Percentiles rank a stretch among this genome's conserved stretches.
These are phyloP conservation scores for Orius laevigatus DNA, from an alignment of 1,140 invertebrate species.

Conservation along the genomic window DNA sequence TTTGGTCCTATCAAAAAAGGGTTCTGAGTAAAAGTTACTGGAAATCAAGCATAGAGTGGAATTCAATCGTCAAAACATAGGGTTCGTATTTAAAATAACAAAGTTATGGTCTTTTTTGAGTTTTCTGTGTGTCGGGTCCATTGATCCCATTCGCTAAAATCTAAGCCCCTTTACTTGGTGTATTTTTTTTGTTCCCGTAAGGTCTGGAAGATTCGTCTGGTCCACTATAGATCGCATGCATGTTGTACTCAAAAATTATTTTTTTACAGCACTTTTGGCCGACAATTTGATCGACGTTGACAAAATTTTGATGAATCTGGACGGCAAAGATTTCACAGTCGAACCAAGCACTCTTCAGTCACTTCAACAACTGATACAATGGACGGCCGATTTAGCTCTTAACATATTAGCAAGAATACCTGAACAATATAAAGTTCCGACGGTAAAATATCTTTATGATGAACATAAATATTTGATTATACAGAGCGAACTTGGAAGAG, in stretches of 20 bases:
- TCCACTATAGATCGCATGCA: too few relatives aligned
- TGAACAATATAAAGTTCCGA: conserved; percentile 39
- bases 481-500: conserved; percentile 55
- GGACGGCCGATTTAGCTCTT: conserved; percentile 72
- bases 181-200: not conserved
- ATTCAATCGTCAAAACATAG: too few relatives aligned
- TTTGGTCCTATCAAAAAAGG: too few relatives aligned
- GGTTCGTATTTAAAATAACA: too few relatives aligned
- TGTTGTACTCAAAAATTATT: too few relatives aligned
- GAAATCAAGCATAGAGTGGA: too few relatives aligned
- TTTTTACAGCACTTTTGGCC: conserved; percentile 30
- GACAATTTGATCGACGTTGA: conserved; percentile 45
- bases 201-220: too few relatives aligned
- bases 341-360: conserved; percentile 68
- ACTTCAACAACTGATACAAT: conserved; percentile 75
- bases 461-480: conserved; percentile 14
- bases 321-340: conserved; percentile 76
- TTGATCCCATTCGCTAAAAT: not conserved
- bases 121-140: not conserved
- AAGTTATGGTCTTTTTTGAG: too few relatives aligned
- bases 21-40: too few relatives aligned
- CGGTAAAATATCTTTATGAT: conserved; percentile 21
- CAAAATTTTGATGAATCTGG: conserved; percentile 56
- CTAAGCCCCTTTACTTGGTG: not conserved
- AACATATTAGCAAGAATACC: conserved; percentile 65